Base-by-base conservation (phyloP, 2,888 invertebrate genomes). In the Lasioglossum morio region DNA sequence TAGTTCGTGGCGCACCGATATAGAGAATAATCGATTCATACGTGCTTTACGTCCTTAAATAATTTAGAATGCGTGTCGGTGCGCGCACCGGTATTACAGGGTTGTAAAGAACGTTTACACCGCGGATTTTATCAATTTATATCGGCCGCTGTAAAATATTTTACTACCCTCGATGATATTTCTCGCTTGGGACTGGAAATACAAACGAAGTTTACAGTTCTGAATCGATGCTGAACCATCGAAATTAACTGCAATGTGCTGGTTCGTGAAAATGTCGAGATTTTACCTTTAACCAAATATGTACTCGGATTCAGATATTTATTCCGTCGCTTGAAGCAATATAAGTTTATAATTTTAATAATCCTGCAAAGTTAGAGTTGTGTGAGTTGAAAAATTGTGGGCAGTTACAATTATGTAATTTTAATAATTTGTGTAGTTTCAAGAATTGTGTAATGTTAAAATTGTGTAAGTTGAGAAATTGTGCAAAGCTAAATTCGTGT, bases 121-220 rank as follows among this genome's bases (percentile, higher is more conserved):
- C 66, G 72, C n/a, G 43, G 72, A 72, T 66, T 66, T 66, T 66
- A 66, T 66, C 19, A 66, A 34, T 34, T 66, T 34, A 66, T 66
- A 63, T 63, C 16, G 27, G 16, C 16, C 66, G 66, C 66, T 5
- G 34, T 66, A 16, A 34, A 34, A 66, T 66, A 4, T 66, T 66
- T 34, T 30, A 30, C 30, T 4, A 16, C 16, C 14, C 14, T 14
- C 30, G 60, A 19, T 30, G 19, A 66, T 66, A 19, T 66, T 60
- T 27, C 19, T 34, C 34, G 1, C 5, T 16, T 27, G 27, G 2
- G 3, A 27, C 60, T 60, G 16, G 16, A 30, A 16, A 16, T 27
- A 63, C 53, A 23, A 53, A 23, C 53, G 10, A 10, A 23, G 53
- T 10, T 63, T 30, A 63, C 30, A 30, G 14, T 63, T 30, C 30